Base-by-base conservation (phyloP, 2,888 invertebrate species). In the Torymus texanus region DNA sequence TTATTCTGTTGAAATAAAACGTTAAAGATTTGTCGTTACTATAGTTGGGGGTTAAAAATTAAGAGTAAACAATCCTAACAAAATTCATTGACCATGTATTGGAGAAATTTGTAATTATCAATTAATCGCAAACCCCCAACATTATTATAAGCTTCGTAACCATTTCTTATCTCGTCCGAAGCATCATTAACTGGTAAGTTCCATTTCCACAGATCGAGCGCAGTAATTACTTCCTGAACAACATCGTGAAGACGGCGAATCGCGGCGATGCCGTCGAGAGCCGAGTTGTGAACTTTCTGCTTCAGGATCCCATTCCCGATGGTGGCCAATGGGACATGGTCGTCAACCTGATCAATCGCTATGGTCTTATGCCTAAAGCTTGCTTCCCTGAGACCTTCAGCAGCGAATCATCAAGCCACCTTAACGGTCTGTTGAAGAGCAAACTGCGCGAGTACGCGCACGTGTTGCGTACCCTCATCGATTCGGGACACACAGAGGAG, bases 241-340 rank as follows among this genome's bases (percentile, higher is more conserved):
- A 94, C 84, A 94, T 97, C 84, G 95, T 97, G 0, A 93, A 94
- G 81, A 95, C 95, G 0, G 94, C 95, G 0, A 93, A 92, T 85
- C 91, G 93, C 78, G 95, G 94, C 13, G 97, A 97, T 87, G 87
- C 92, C 0, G 93, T 96, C 0, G 95, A 96, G 81, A 96, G 97
- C 0, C 92, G 97, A 80, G 92, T 97, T 14, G 93, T 97, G 71
- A 94, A 95, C 82, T 96, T 95, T 89, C 90, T 97, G 71, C 91
- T 97, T 18, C 91, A 92, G 88, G 95, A 96, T 87, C 96, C 96
- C n/a, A 94, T 94, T 72, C 93, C 93, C 82, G 97, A 97, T 87
- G 97, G 97, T 50, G 97, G 97, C 0, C 97, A 97, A 88, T 97
- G 97, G 97, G 96, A 97, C 88, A 97, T 97, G 97, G 91, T 97